These are phyloP conservation scores for Zeuzera pyrina DNA, from an alignment of 2,888 invertebrate genomes.

Conservation along the genomic window DNA sequence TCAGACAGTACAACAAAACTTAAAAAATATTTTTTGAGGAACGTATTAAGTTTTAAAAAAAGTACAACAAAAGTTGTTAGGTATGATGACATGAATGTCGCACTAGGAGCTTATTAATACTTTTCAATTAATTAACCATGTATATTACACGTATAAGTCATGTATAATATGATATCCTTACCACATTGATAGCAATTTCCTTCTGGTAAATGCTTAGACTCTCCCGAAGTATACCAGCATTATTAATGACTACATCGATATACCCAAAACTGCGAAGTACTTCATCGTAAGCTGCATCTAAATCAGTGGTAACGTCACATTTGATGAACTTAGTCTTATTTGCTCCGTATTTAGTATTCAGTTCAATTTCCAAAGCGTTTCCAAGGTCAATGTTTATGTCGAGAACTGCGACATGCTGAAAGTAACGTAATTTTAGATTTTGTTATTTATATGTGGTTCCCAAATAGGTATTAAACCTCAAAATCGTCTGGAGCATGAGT, in stretches of 20 bases:
- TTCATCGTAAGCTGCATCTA: no score
- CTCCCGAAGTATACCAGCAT: slow-evolving; percentile 53
- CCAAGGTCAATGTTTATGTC: slow-evolving; percentile 9
- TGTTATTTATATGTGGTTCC: no score
- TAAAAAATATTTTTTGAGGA: no score
- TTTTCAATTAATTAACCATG: background rate
- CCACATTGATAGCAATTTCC: slow-evolving; percentile 48
- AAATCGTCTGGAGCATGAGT: no score
- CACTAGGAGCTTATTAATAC: no score
- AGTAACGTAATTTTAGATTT: no score
- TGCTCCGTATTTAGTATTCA: slow-evolving; percentile 7
- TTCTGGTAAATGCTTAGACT: slow-evolving; percentile 35
- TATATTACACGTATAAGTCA: background rate
- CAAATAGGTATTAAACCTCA: no score
- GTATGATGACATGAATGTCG: no score
- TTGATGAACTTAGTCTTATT: slow-evolving; percentile 5
- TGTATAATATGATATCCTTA: slow-evolving; percentile 20
- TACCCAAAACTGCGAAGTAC: slow-evolving; percentile 23
- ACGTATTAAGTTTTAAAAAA: no score
- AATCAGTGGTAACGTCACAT: slow-evolving; percentile 11
- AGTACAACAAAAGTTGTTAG: no score
- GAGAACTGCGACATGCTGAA: slow-evolving; percentile 8
- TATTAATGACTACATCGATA: slow-evolving; percentile 48
- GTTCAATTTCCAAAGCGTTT: slow-evolving; percentile 2
- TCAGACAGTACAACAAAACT: no score